A percentile compares a stretch with the other conserved stretches of the same genome.
Conservation (phyloP, 2,888 invertebrate species). For the Endomychus coccineus region DNA sequence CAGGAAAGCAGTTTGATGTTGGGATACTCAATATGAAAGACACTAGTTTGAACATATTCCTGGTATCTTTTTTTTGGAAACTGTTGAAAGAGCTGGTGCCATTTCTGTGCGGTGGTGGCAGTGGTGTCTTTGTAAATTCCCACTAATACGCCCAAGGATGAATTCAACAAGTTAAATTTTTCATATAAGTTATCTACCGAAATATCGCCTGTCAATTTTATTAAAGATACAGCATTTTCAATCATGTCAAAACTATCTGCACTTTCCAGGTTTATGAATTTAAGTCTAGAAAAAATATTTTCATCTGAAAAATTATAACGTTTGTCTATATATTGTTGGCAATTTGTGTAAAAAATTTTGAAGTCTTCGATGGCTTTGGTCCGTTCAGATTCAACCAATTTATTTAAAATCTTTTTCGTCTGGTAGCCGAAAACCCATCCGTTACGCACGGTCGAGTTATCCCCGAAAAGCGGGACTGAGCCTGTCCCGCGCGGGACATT, state of each 20-base stretch:
- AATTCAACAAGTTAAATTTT: conserved; percentile 8
- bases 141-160: conserved; percentile 5
- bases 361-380: conserved; percentile 3
- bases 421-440: conserved; percentile 6
- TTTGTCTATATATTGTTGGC: conserved; percentile 5
- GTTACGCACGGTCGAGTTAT: too few relatives aligned
- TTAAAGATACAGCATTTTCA: conserved; percentile 7
- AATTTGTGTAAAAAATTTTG: conserved; percentile 5
- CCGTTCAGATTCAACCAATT: conserved; percentile 5
- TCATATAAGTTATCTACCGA: conserved; percentile 9
- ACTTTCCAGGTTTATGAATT: conserved; percentile 3
- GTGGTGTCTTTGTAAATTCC: conserved; percentile 4
- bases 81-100: conserved; percentile 8
- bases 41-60: conserved; percentile 7
- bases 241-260: conserved; percentile 6
- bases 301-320: conserved; percentile 7
- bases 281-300: conserved; percentile 6
- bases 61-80: conserved; percentile 8
- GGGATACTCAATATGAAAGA: conserved; percentile 7
- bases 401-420: conserved; percentile 4
- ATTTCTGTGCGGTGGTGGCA: conserved; percentile 8
- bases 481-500: too few relatives aligned
- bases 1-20: conserved; percentile 7
- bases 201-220: conserved; percentile 10
- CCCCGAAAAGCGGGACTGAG: too few relatives aligned